Conservation (phyloP, 2,797 vertebrate species). For the Nannoperca australis region DNA sequence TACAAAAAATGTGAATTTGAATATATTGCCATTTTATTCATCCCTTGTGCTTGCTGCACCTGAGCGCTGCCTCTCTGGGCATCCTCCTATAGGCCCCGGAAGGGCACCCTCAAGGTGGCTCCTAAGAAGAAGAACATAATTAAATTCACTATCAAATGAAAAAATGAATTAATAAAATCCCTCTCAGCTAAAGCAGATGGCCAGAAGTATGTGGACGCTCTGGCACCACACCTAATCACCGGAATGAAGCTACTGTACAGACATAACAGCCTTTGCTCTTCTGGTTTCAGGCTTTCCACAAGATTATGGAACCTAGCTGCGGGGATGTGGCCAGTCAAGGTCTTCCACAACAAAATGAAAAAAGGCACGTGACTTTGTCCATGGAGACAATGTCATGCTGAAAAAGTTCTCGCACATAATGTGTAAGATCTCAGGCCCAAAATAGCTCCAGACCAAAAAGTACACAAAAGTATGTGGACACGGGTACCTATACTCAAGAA, state of each 20-base stretch:
- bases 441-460: no score
- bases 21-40: slow-evolving; percentile 25
- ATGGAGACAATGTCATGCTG: neutral
- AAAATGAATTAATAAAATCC: neutral
- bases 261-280: neutral
- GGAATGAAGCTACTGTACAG: neutral
- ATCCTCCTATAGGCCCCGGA: neutral
- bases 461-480: neutral
- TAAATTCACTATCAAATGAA: neutral
- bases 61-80: neutral
- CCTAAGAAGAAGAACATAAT: neutral
- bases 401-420: no score
- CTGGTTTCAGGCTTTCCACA: neutral
- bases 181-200: slow-evolving; percentile 2
- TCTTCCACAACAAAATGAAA: neutral
- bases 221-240: neutral
- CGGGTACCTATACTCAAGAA: neutral
- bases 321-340: no score
- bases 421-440: neutral
- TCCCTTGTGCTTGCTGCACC: neutral
- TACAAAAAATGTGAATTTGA: slow-evolving; percentile 31
- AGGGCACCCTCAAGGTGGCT: neutral
- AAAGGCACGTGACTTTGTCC: neutral
- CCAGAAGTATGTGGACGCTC: neutral
- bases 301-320: no score